Evolutionary conservation across 2,113 vertebrate species (phyloP).

Genomic region (Trogon surrucura): DNA sequence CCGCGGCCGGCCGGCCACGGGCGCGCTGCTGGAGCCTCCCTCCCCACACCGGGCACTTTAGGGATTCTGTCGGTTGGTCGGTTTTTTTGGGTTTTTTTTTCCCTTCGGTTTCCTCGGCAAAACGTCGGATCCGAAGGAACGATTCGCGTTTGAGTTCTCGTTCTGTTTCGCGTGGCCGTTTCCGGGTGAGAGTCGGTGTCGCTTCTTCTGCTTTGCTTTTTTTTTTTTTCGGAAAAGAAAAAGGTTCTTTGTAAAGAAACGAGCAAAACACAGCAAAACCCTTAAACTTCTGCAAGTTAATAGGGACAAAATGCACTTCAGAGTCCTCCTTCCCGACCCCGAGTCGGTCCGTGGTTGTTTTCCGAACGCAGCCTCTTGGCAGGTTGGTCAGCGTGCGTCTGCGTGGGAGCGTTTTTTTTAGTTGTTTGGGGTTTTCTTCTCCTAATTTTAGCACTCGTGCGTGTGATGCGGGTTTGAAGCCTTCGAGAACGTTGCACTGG

Average conservation of each 20-base stretch:
- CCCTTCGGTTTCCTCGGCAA: background rate
- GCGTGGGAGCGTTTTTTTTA: background rate
- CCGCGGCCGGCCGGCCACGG: background rate
- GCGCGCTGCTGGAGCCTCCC: slow-evolving; percentile 56
- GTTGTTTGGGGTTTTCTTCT: background rate
- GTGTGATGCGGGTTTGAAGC: slow-evolving; percentile 11
- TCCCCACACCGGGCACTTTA: slow-evolving; percentile 81
- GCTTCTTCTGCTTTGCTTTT: background rate
- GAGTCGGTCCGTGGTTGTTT: background rate
- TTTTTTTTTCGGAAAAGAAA: background rate
- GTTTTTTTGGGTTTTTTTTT: background rate
- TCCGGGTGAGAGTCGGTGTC: slow-evolving; percentile 49
- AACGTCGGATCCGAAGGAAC: background rate
- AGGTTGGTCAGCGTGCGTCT: background rate
- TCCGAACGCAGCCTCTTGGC: background rate
- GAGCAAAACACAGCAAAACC: background rate
- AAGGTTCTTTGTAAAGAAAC: slow-evolving; percentile 27
- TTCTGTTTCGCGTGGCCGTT: background rate
- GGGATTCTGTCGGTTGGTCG: slow-evolving; percentile 62
- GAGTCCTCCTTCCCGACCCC: background rate
- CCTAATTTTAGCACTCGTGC: background rate
- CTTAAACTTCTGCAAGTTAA: background rate
- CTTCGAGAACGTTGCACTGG: slow-evolving; percentile 21
- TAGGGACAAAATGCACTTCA: slow-evolving; percentile 48
- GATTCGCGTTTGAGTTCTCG: background rate